Base-by-base conservation (phyloP, 2,113 vertebrate genomes). In the Urocolius indicus region DNA sequence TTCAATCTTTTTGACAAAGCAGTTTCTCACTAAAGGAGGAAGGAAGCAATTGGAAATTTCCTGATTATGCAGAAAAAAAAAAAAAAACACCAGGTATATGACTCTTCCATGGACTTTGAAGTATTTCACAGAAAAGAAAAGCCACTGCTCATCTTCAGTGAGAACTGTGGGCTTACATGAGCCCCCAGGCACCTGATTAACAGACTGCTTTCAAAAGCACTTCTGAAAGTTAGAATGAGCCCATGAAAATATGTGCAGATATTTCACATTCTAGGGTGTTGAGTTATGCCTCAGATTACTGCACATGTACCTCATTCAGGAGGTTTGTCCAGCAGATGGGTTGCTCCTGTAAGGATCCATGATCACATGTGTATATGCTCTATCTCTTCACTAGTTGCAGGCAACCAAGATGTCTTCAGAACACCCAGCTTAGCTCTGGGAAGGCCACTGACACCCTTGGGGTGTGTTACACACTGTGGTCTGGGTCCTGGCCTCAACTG, bases 361-460 rank as follows among this genome's bases (percentile, higher is more conserved):
- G 3, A 19, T 16, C 6, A 9, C 57, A 17, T 10, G 9, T 10
- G 13, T 36, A 34, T 9, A 12, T 7, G 3, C 19, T 61, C 30
- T 38, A 27, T 22, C 58, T 55, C 19, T 22, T 66, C 34, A 34
- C 5, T 38, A 41, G 32, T 10, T 23, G 14, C 62, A 27, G 46
- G 20, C 6, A 48, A 14, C 52, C 17, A 29, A 11, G 18, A 38
- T 5, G 9, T 6, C 41, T 65, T 72, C 46, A 36, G n/a, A 58
- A 46, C 0, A 2, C 4, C 13, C 0, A 2, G 5, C 10, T 30
- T 38, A 59, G 45, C 34, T 63, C 61, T 26, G 43, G 46, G 36
- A 68, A 68, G 8, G 30, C 61, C 6, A 1, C 11, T n/a, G 17
- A 27, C 1, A 10, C 16, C 3, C 48, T 34, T 36, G n/a, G 27